These are phyloP conservation scores for Crocallis elinguaria DNA, from an alignment of 2,888 invertebrate genomes.

Conservation along the genomic window DNA sequence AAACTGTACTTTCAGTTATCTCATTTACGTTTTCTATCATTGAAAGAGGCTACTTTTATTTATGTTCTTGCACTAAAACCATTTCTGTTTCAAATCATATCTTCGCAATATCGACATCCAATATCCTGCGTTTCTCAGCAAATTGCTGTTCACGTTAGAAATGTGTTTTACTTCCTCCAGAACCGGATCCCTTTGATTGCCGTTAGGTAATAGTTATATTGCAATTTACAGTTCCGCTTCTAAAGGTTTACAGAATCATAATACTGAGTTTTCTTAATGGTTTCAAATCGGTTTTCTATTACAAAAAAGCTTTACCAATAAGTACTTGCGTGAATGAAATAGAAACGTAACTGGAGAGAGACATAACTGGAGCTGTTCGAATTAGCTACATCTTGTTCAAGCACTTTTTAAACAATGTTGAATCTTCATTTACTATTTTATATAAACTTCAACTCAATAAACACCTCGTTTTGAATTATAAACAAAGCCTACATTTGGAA, in stretches of 20 bases:
- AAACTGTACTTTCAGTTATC: too few relatives aligned
- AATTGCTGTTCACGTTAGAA: constrained; percentile 46
- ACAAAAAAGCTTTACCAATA: too few relatives aligned
- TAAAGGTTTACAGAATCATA: neutral
- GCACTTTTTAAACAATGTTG: too few relatives aligned
- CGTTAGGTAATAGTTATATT: constrained; percentile 49
- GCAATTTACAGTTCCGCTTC: constrained; percentile 36
- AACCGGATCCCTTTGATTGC: constrained; percentile 45
- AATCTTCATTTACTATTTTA: too few relatives aligned
- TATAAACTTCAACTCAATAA: too few relatives aligned
- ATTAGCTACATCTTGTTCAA: too few relatives aligned
- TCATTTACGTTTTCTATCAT: neutral
- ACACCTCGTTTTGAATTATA: neutral
- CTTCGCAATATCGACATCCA: constrained; percentile 35
- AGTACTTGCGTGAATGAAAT: too few relatives aligned
- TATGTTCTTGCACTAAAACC: neutral
- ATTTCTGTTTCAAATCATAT: constrained; percentile 18
- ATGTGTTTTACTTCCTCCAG: constrained; percentile 49
- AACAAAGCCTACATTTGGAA: constrained; percentile 23
- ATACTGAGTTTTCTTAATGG: neutral
- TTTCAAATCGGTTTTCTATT: too few relatives aligned
- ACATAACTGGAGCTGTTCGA: too few relatives aligned
- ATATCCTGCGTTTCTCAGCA: constrained; percentile 52
- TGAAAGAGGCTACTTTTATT: neutral
- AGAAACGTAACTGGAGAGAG: too few relatives aligned